Evolutionary conservation across 1,140 invertebrate species (phyloP), one percentile per base, ranked within the genome.

Genomic region (Pseudomyrmex cubaensis): DNA sequence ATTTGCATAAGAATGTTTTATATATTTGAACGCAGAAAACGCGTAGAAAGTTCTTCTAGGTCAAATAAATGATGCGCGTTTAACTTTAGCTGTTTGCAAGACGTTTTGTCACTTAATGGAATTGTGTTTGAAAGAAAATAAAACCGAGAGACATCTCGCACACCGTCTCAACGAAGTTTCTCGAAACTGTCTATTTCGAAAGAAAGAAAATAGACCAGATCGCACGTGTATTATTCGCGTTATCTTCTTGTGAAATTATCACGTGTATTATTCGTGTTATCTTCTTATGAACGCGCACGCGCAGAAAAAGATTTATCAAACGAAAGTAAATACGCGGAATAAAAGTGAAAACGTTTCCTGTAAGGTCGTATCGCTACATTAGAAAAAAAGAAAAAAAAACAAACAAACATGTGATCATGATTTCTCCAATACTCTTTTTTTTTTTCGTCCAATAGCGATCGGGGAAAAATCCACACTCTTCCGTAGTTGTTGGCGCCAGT

Each of bases 301-400:
- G 44, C 12, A 15, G 7, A 44, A 7, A 25, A 1, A 7, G 13
- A 35, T 25, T 17, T 12, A 17, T 56, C 13, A 35, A 20, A 67
- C 25, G 61, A 76, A 35, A 52, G 59, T 17, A 25, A 52, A 13
- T 52, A 64, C n/a, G 10, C 50, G 59, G 35, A 44, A 76, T 25
- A 56, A 87, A 87, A 87, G 86, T 88, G 86, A 76, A 88, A 87
- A 88, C 46, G 25, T 12, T 22, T 15, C 48, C 75, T 25, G 62
- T 35, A 5, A 15, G 35, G n/a, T 2, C 22, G 15, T 66, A 9
- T 7, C 52, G 54, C 75, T 52, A 57, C 46, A 82, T 82, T 74
- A 72, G 86, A 85, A 52, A 85, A 35, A 35, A 35, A n/a, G n/a
- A 0, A 35, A 85, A 84, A 17, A 35, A 46, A 50, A 17, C n/a